Evolutionary conservation across 2,113 vertebrate genomes (phyloP).

Genomic region (Falco punctatus): DNA sequence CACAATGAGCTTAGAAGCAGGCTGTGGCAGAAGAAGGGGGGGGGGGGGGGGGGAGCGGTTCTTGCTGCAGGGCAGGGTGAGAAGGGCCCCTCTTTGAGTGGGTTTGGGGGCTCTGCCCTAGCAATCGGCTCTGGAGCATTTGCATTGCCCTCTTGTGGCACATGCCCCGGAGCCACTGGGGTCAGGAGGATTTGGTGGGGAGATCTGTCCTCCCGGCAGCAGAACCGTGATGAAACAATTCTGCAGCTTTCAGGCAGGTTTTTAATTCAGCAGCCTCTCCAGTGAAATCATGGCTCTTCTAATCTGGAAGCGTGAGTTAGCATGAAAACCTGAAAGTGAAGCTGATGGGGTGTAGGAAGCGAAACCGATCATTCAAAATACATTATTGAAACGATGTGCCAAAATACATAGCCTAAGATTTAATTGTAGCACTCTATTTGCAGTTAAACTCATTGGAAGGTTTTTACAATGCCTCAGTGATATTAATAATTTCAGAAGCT

Average conservation of each 20-base stretch:
- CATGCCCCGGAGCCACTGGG: background rate
- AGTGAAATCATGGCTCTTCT: background rate
- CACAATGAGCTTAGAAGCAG: rapidly evolving
- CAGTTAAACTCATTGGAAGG: background rate
- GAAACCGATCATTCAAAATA: background rate
- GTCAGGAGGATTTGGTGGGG: rapidly evolving
- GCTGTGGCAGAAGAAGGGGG: background rate
- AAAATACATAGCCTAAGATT: background rate
- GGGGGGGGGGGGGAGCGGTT: background rate
- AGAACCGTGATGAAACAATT: rapidly evolving
- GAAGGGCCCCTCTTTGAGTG: background rate
- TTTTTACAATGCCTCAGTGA: background rate
- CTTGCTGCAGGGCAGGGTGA: background rate
- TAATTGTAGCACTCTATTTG: background rate
- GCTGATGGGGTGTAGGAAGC: background rate
- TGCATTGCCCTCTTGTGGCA: constrained; percentile 60
- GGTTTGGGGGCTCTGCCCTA: background rate
- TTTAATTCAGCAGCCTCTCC: background rate
- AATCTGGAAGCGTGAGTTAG: background rate
- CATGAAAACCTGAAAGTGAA: constrained; percentile 1
- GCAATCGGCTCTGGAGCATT: background rate
- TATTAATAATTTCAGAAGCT: background rate
- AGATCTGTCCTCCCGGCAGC: background rate
- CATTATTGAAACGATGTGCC: background rate
- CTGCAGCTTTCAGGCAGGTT: background rate